A percentile compares a stretch with the other conserved stretches of the same genome.
These are phyloP conservation scores for Prorops nasuta DNA, from an alignment of 1,140 invertebrate genomes.

Conservation along the genomic window DNA sequence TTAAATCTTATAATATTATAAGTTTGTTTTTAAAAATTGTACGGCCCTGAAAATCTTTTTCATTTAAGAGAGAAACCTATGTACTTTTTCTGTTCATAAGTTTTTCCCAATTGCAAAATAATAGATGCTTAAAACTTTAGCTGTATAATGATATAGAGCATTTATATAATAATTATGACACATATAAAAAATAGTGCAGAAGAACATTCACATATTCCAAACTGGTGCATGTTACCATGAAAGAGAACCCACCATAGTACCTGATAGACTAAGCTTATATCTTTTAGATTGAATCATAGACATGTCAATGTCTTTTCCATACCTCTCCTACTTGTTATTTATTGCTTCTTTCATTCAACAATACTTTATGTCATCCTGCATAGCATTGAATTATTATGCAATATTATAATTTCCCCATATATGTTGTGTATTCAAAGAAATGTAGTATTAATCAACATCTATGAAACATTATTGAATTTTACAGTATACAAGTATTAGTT, in stretches of 20 bases:
- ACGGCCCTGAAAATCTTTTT: too few species aligned
- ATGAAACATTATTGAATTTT: constrained; percentile 15
- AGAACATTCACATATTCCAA: constrained; percentile 41
- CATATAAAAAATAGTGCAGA: constrained; percentile 22
- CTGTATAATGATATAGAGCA: too few species aligned
- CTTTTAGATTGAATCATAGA: constrained; percentile 52
- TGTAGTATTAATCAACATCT: constrained; percentile 28
- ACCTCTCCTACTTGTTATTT: constrained; percentile 54
- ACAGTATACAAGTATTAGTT: constrained; percentile 17
- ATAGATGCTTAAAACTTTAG: too few species aligned
- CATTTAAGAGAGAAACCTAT: too few species aligned
- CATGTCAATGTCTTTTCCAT: constrained; percentile 55
- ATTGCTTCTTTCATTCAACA: constrained; percentile 52
- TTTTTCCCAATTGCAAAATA: too few species aligned
- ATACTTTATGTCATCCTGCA: constrained; percentile 30
- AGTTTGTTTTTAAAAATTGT: too few species aligned
- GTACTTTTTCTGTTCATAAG: too few species aligned
- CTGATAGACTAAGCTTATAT: constrained; percentile 58
- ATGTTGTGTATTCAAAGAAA: constrained; percentile 34
- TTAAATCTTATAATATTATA: too few species aligned
- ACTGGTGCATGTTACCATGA: constrained; percentile 58
- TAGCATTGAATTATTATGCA: constrained; percentile 31
- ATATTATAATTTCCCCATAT: constrained; percentile 31
- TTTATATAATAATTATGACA: constrained; percentile 23
- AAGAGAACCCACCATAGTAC: constrained; percentile 52